A percentile compares a stretch with the other conserved stretches of the same genome.
phyloP scores from a whole-genome alignment of 2,888 invertebrate species.

The Temnothorax ravouxi region DNA sequence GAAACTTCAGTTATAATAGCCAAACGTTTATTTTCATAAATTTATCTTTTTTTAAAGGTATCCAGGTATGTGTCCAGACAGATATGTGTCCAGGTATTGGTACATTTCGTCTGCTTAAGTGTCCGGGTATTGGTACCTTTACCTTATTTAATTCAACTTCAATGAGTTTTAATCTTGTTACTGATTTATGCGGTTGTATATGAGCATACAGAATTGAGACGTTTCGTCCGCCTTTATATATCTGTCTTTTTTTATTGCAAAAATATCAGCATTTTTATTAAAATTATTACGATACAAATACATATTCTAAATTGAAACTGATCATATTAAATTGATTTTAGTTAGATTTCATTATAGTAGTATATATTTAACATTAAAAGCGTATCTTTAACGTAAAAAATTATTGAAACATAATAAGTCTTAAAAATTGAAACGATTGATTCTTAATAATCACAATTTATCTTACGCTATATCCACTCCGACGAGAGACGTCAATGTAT shows the following conservation, averaged over 20 bases:
- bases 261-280: not conserved
- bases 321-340: not conserved
- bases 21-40: too few relatives aligned
- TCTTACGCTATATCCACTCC: conserved; percentile 39
- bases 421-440: not conserved
- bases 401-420: not conserved
- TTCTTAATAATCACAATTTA: conserved; percentile 18
- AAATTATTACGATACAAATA: not conserved
- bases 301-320: not conserved
- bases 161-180: not conserved
- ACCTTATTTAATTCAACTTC: not conserved
- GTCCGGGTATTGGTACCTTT: too few relatives aligned
- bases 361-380: too few relatives aligned
- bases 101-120: too few relatives aligned
- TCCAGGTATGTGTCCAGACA: too few relatives aligned
- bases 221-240: not conserved
- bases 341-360: not conserved
- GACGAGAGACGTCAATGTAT: conserved; percentile 53
- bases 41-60: too few relatives aligned
- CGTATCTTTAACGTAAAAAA: not conserved
- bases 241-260: not conserved
- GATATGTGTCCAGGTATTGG: too few relatives aligned
- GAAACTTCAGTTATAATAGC: too few relatives aligned
- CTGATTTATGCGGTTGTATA: not conserved
- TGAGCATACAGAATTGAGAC: not conserved